Base-by-base conservation (phyloP, 1,140 invertebrate species). In the Campodea augens region DNA sequence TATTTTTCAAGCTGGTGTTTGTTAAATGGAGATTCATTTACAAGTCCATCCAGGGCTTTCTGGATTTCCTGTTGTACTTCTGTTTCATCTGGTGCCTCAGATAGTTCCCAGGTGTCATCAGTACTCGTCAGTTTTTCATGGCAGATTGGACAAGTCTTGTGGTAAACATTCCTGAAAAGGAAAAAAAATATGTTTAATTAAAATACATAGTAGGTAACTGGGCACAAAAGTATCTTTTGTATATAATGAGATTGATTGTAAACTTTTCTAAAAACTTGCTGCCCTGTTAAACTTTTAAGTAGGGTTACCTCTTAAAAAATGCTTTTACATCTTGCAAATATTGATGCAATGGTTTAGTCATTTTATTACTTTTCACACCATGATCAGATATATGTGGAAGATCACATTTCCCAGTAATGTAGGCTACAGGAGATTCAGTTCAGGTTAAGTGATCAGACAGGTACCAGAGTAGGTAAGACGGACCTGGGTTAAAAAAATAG, bases 111-210 rank as follows among this genome's bases (percentile, higher is more conserved):
- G 0, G 73, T 69, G 48, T 78, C 74, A 52, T 76, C 69, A 4
- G 68, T 70, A 49, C 66, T 74, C 36, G 70, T 62, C 19, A 78
- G 55, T 46, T 58, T 65, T 47, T 72, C 73, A 27, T 73, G 61
- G 52, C 77, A 80, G 25, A 78, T 67, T 2, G 76, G 76, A 57
- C 76, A 80, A 0, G 73, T 78, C 53, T 75, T 72, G 52, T 77
- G 68, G 40, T 65, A 61, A 22, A 72, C 67, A 63, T 73, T 75
- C 72, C 74, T 77, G 48, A 5, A 52, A 52, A 48, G 47, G 60
- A 61, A 51, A 48, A 49, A 52, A 52, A 40, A 41, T 45, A 42
- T 27, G 19, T 42, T 44, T 38, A 25, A 27, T 29, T n/a, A 43
- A 38, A 23, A 38, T 49, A n/a, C n/a, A n/a, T n/a, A n/a, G n/a